Percentiles rank a stretch among this genome's conserved stretches.
Evolutionary conservation across 2,888 invertebrate genomes (phyloP).

Genomic region (Ophion slaviceki): DNA sequence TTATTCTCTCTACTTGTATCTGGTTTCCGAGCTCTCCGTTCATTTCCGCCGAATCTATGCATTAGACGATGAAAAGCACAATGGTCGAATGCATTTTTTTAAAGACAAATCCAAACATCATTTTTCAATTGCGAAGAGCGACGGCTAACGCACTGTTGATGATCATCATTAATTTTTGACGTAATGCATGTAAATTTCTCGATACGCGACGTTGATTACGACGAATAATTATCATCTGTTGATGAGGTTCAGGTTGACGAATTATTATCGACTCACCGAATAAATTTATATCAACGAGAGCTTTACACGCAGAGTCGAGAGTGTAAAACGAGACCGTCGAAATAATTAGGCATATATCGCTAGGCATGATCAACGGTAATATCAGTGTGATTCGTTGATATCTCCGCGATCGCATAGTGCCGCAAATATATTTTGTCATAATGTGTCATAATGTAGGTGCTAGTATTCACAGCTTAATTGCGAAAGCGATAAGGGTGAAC

Average conservation of each 20-base stretch:
- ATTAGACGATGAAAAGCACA: not conserved
- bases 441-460: not conserved
- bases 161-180: not conserved
- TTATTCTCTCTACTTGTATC: no score
- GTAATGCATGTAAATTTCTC: slow-evolving; percentile 5
- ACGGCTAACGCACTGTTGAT: not conserved
- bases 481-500: not conserved
- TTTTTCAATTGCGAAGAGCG: not conserved
- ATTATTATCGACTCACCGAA: slow-evolving; percentile 19
- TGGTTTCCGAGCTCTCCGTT: no score
- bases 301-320: not conserved
- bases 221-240: slow-evolving; percentile 16
- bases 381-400: slow-evolving; percentile 5
- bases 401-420: not conserved
- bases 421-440: not conserved
- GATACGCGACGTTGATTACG: not conserved
- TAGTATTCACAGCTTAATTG: slow-evolving; percentile 3
- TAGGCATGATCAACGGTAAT: not conserved
- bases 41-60: not conserved
- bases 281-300: slow-evolving; percentile 30
- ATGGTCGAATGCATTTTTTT: not conserved
- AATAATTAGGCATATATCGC: not conserved
- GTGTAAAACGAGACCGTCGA: not conserved
- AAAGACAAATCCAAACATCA: not conserved
- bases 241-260: slow-evolving; percentile 13